These are phyloP conservation scores for Artemia franciscana DNA, from an alignment of 1,140 invertebrate genomes.

Conservation along the genomic window DNA sequence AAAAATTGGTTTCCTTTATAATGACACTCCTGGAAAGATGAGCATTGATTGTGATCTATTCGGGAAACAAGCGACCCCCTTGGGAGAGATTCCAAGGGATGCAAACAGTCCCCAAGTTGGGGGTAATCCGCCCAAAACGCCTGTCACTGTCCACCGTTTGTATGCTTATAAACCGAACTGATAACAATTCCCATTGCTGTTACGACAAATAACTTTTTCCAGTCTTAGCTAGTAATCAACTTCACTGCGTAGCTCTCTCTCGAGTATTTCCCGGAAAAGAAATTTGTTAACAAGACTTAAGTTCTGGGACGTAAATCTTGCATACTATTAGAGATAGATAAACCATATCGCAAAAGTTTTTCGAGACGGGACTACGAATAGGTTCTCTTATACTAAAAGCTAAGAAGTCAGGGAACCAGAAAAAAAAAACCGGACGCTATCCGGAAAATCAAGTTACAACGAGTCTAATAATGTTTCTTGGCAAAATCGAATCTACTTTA, in stretches of 20 bases:
- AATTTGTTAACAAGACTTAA: too few species aligned
- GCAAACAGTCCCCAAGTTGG: background rate
- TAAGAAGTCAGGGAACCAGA: too few species aligned
- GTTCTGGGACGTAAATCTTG: too few species aligned
- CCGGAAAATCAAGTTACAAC: too few species aligned
- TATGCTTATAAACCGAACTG: background rate
- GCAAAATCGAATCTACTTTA: too few species aligned
- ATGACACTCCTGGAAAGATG: background rate
- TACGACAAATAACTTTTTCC: background rate
- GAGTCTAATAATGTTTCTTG: too few species aligned
- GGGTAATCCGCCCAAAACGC: background rate
- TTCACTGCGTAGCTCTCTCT: background rate
- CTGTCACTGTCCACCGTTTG: background rate
- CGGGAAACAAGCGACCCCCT: background rate
- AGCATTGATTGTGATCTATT: background rate
- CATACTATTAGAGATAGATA: too few species aligned
- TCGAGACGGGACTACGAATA: too few species aligned
- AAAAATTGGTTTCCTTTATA: background rate
- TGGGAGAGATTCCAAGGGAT: background rate
- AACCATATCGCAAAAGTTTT: too few species aligned
- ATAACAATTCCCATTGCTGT: background rate
- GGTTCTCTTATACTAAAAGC: too few species aligned
- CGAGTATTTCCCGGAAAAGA: background rate
- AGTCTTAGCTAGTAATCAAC: background rate
- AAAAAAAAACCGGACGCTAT: too few species aligned